Evolutionary conservation across 2,113 vertebrate genomes (phyloP).

Genomic region (Pedetes capensis): DNA sequence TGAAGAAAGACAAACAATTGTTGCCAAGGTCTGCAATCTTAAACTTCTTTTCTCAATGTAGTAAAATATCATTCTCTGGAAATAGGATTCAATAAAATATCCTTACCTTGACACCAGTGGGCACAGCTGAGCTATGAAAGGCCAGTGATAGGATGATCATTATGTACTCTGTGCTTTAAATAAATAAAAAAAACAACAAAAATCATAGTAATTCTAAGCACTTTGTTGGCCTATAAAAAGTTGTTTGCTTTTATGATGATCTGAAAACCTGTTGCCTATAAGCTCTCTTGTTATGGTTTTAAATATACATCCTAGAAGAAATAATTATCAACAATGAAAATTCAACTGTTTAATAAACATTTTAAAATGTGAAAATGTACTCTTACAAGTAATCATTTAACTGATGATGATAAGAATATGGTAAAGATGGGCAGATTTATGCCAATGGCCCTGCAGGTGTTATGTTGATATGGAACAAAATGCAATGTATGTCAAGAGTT

Average conservation of each 20-base stretch:
- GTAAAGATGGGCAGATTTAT: not conserved
- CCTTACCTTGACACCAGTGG: not conserved
- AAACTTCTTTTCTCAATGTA: not conserved
- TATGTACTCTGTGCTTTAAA: not conserved
- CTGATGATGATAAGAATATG: not conserved
- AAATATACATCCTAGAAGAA: slow-evolving; percentile 16
- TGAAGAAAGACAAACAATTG: not conserved
- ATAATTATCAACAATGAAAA: not conserved
- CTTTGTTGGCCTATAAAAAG: not conserved
- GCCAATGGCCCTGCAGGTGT: not conserved
- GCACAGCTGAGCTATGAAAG: not conserved
- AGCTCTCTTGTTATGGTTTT: not conserved
- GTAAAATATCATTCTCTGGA: not conserved
- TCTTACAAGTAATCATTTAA: not conserved
- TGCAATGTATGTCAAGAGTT: not conserved
- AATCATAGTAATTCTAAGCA: not conserved
- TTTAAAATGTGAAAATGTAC: slow-evolving; percentile 17
- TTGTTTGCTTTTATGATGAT: not conserved
- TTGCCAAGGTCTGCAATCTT: not conserved
- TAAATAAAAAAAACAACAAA: not conserved
- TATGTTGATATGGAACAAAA: not conserved
- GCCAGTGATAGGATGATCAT: not conserved
- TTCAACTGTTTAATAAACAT: not conserved
- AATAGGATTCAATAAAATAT: slow-evolving; percentile 5
- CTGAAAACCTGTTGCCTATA: not conserved